Conservation (phyloP, 1,140 invertebrate genomes). For the Centruroides sculpturatus region DNA sequence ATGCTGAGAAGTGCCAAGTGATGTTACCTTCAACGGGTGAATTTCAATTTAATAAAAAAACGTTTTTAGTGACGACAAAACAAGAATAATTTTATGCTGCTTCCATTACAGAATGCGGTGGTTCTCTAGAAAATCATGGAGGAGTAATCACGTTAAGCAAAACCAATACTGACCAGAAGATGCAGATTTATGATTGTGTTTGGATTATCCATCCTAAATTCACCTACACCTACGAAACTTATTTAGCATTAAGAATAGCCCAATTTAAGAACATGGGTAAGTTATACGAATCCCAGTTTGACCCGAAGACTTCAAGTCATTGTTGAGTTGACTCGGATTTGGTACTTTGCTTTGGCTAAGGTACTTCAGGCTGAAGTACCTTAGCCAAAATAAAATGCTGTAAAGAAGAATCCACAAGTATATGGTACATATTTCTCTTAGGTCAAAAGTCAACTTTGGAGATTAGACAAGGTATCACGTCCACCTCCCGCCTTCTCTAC, state of each 20-base stretch:
- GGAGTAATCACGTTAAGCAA: constrained; percentile 64
- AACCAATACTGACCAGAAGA: constrained; percentile 32
- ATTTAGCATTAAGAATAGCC: constrained; percentile 49
- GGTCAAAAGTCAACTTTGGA: constrained; percentile 30
- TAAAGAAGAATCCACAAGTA: too few species aligned
- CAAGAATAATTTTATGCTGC: too few species aligned
- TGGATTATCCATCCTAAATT: constrained; percentile 46
- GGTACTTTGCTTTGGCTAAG: too few species aligned
- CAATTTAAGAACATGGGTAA: constrained; percentile 13
- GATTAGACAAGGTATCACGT: constrained; percentile 49
- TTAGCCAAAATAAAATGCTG: too few species aligned
- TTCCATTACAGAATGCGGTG: constrained; percentile 43
- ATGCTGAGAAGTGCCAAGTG: constrained; percentile 13
- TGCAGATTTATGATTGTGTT: constrained; percentile 48
- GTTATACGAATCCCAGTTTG: too few species aligned
- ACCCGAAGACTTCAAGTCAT: too few species aligned
- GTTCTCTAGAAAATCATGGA: constrained; percentile 52
- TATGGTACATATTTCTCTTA: neutral
- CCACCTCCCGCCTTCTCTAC: constrained; percentile 43
- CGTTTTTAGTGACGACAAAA: too few species aligned
- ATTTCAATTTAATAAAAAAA: constrained; percentile 16
- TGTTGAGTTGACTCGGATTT: too few species aligned
- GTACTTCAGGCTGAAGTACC: too few species aligned
- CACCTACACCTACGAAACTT: constrained; percentile 28
- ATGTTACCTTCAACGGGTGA: constrained; percentile 16